Evolutionary conservation across 2,888 invertebrate genomes (phyloP), one percentile per base, ranked within the genome.

Genomic region (Ormyrus thymus): DNA sequence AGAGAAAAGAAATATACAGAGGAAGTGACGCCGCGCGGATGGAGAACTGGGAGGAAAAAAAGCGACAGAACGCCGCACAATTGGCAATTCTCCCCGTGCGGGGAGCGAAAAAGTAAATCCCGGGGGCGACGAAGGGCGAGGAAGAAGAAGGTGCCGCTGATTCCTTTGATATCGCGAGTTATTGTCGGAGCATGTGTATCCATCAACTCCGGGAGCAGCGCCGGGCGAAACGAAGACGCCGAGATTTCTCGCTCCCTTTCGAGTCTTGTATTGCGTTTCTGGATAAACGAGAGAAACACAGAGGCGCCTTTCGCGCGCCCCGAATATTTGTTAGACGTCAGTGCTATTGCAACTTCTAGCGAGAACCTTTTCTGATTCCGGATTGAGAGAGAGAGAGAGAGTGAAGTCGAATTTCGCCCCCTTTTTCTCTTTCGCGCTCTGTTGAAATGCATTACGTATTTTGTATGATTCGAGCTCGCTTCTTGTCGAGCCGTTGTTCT

Each of bases 131-230:
- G 59, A 51, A 50, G 64, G 29, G 56, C 11, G 62, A 55, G 13
- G 66, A 64, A 51, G 9, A 48, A 51, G 48, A 68, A 77, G 56
- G 51, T 45, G 64, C 7, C 61, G 75, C 65, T 82, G 82, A 82
- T 82, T 81, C 83, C 84, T 84, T 84, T 85, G 82, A 84, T 84
- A 84, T 83, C 78, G 77, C 79, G 78, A 82, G 83, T 84, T 84
- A 84, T 85, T 85, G 84, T 85, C 78, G 83, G 61, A 59, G 82
- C 81, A 10, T 62, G 61, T 79, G 62, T 77, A 81, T 82, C 79
- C 72, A 78, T 82, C 82, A 74, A 79, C 73, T 74, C 62, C 29
- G 29, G 56, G 15, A 55, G 51, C 11, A 10, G 58, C 11, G 13
- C 0, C 7, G 53, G 29, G 29, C 29, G 29, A 29, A 29, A 29